phyloP scores from a whole-genome alignment of 2,797 vertebrate genomes.

The Mormyrus proboscirostris region DNA sequence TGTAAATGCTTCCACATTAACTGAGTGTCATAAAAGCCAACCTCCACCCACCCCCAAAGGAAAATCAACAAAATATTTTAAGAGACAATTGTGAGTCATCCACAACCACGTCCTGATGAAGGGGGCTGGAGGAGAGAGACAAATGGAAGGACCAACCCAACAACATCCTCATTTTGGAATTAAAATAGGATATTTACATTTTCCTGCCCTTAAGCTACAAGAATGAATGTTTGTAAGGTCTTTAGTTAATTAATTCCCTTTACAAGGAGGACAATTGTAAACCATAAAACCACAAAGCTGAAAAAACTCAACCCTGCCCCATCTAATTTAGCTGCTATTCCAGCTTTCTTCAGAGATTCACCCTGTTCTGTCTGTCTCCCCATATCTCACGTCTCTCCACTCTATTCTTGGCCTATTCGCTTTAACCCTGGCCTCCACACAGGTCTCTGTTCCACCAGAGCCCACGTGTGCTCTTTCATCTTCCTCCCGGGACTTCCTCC shows the following conservation, averaged over 20 bases:
- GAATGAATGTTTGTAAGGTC: constrained; percentile 8
- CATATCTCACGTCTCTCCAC: not conserved
- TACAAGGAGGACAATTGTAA: not conserved
- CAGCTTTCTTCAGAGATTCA: not conserved
- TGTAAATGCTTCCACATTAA: not conserved
- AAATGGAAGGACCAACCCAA: not conserved
- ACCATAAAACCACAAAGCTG: not conserved
- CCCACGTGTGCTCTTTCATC: not conserved
- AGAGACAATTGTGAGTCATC: not conserved
- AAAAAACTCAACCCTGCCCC: not conserved
- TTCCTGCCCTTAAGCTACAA: constrained; percentile 3
- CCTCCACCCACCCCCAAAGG: not conserved
- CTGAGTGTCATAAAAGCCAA: not conserved
- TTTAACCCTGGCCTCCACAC: not conserved
- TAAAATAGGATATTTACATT: constrained; percentile 8
- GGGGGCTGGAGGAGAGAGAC: not conserved
- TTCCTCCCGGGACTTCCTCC: not conserved
- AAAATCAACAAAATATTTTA: not conserved
- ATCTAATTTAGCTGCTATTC: not conserved
- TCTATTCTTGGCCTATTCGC: not conserved
- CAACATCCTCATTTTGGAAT: not conserved
- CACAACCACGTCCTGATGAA: not conserved
- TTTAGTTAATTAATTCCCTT: constrained; percentile 7
- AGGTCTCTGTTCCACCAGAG: not conserved
- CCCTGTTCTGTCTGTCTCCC: not conserved